A percentile compares a stretch with the other conserved stretches of the same genome.
phyloP scores from a whole-genome alignment of 2,888 invertebrate species.

The Megaustenia siamemsis region DNA sequence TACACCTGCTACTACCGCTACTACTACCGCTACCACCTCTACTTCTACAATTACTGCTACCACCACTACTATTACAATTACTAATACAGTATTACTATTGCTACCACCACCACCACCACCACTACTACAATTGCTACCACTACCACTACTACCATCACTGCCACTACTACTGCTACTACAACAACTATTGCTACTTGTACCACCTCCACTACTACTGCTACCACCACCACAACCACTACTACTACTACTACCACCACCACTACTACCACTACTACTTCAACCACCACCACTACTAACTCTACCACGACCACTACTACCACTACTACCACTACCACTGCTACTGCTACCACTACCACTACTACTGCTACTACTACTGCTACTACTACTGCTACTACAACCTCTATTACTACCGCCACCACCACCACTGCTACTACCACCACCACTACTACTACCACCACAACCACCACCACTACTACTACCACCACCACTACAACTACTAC shows the following conservation, averaged over 20 bases:
- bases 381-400: conserved; percentile 7
- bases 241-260: background rate
- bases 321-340: background rate
- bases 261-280: background rate
- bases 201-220: background rate
- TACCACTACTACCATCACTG: background rate
- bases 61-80: background rate
- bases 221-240: background rate
- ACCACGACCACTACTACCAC: background rate
- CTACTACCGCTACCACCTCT: background rate
- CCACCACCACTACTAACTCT: background rate
- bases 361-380: conserved; percentile 21
- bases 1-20: background rate
- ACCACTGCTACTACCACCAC: background rate
- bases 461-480: no score
- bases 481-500: no score
- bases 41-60: conserved; percentile 6
- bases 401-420: background rate
- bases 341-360: conserved; percentile 17
- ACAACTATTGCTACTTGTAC: background rate
- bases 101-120: no score
- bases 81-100: background rate
- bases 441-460: no score
- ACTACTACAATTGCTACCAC: no score
- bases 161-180: conserved; percentile 3